Percentiles rank a stretch among this genome's conserved stretches.
Evolutionary conservation across 2,113 vertebrate species (phyloP).

Genomic region (Chloebia gouldiae): DNA sequence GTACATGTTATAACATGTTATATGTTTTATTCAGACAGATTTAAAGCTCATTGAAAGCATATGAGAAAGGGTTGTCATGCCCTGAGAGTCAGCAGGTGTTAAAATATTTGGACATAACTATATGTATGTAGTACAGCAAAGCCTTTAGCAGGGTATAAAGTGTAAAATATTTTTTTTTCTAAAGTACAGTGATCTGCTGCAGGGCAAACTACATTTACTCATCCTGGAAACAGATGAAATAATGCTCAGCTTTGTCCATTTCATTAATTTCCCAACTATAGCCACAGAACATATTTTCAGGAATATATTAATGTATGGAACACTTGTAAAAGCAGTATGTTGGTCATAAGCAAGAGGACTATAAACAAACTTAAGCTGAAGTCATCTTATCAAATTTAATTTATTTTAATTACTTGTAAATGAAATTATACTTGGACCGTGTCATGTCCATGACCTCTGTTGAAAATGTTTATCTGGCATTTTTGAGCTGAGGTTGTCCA

Average conservation of each 20-base stretch:
- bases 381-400: background rate
- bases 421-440: background rate
- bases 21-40: slow-evolving; percentile 26
- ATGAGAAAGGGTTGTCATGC: background rate
- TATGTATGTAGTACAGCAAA: background rate
- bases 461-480: background rate
- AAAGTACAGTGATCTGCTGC: background rate
- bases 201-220: background rate
- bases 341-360: background rate
- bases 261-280: background rate
- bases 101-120: background rate
- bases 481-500: background rate
- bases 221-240: background rate
- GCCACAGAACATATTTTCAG: background rate
- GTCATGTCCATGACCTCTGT: background rate
- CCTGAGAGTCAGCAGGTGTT: slow-evolving; percentile 6
- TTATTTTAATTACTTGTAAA: background rate
- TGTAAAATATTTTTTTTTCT: background rate
- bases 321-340: background rate
- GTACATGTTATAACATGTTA: slow-evolving; percentile 4
- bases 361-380: background rate
- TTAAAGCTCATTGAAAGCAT: background rate
- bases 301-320: background rate
- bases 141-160: background rate
- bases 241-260: background rate